Evolutionary conservation across 2,113 vertebrate species (phyloP).

Genomic region (Sapayoa aenigma): DNA sequence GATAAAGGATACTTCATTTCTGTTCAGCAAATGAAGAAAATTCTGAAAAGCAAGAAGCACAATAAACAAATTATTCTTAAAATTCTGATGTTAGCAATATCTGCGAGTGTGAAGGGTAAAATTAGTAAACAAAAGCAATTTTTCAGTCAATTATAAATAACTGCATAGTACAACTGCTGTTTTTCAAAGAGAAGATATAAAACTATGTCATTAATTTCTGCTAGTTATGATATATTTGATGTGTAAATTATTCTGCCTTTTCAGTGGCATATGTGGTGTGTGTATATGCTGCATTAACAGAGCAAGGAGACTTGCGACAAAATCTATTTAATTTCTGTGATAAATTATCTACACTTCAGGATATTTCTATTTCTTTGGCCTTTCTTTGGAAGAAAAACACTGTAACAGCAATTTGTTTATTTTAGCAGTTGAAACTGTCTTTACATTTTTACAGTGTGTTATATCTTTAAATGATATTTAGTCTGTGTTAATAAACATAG

Average conservation of each 20-base stretch:
- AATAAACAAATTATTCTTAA: not conserved
- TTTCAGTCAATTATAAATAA: not conserved
- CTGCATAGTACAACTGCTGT: not conserved
- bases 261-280: not conserved
- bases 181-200: not conserved
- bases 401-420: not conserved
- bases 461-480: not conserved
- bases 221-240: not conserved
- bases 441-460: not conserved
- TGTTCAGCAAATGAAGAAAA: not conserved
- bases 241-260: slow-evolving; percentile 11
- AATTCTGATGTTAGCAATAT: not conserved
- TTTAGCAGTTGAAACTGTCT: slow-evolving; percentile 4
- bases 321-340: slow-evolving; percentile 9
- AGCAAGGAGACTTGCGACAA: not conserved
- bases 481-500: not conserved
- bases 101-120: not conserved
- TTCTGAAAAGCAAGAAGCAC: slow-evolving; percentile 3
- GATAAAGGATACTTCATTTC: not conserved
- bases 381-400: not conserved
- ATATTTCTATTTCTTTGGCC: slow-evolving; percentile 7
- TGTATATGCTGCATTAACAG: not conserved
- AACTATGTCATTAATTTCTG: slow-evolving; percentile 1
- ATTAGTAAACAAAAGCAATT: not conserved
- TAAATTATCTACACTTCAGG: slow-evolving; percentile 21